Conservation (phyloP, 2,888 invertebrate species). For the Sarcophaga rosellei region DNA sequence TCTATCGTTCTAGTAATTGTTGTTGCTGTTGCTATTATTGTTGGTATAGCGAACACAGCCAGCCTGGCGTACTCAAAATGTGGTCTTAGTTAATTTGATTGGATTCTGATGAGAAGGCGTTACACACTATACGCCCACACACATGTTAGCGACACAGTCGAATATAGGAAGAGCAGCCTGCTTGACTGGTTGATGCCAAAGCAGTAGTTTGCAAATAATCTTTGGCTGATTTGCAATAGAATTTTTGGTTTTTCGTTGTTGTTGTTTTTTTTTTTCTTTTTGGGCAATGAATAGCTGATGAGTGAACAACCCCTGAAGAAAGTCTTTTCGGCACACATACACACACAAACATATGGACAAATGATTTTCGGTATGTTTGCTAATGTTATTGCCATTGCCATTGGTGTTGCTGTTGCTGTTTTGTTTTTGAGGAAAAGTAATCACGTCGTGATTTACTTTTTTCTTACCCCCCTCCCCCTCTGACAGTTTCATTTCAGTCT, state of each 20-base stretch:
- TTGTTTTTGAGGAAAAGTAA: slow-evolving; percentile 75
- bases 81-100: slow-evolving; percentile 79
- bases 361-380: too few species aligned
- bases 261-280: too few species aligned
- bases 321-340: too few species aligned
- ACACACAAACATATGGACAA: too few species aligned
- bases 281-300: too few species aligned
- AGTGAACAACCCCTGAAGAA: slow-evolving; percentile 69
- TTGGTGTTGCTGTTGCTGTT: slow-evolving; percentile 74
- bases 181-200: too few species aligned
- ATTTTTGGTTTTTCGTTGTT: slow-evolving; percentile 72
- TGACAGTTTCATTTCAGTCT: too few species aligned
- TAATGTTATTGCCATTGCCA: too few species aligned
- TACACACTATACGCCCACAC: slow-evolving; percentile 77
- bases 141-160: slow-evolving; percentile 71
- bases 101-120: slow-evolving; percentile 80
- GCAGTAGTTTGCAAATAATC: background rate
- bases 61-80: slow-evolving; percentile 70
- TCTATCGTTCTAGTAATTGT: slow-evolving; percentile 42
- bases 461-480: background rate
- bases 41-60: slow-evolving; percentile 21
- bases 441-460: slow-evolving; percentile 76
- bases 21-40: slow-evolving; percentile 5
- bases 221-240: slow-evolving; percentile 54
- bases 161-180: background rate